These are phyloP conservation scores for Condylura cristata DNA, from an alignment of 2,113 vertebrate species.

Conservation along the genomic window DNA sequence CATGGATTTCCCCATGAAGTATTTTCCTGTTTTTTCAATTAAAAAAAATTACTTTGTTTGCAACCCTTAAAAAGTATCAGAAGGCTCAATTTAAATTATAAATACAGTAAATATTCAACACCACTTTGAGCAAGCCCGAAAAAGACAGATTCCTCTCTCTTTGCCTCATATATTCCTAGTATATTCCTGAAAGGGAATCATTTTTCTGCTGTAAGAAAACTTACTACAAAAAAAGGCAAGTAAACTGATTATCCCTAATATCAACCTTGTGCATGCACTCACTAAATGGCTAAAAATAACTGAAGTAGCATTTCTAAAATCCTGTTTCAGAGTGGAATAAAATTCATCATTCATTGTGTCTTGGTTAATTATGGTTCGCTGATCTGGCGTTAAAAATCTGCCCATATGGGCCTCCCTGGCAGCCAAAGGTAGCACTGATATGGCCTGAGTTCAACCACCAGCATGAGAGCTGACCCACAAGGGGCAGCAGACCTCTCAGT, in stretches of 20 bases:
- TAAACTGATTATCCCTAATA: background rate
- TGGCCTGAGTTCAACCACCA: too few species aligned
- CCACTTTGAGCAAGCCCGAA: background rate
- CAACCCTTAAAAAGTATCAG: background rate
- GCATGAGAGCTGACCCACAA: too few species aligned
- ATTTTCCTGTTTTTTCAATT: background rate
- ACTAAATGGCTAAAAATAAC: background rate
- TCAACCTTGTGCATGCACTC: background rate
- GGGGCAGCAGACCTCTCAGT: too few species aligned
- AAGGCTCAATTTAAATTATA: background rate
- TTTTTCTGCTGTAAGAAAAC: background rate
- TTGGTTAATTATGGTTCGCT: background rate
- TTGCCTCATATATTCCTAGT: background rate
- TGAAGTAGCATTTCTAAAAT: background rate
- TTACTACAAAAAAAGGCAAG: background rate
- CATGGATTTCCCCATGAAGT: background rate
- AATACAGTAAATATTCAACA: slow-evolving; percentile 9
- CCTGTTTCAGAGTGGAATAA: background rate
- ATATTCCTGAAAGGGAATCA: background rate
- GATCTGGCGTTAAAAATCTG: background rate
- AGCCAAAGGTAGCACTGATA: too few species aligned
- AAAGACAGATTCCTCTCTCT: background rate
- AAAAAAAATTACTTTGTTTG: background rate
- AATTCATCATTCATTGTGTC: background rate
- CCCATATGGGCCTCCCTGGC: too few species aligned